Percentiles rank a stretch among this genome's conserved stretches.
Conservation (phyloP, 2,113 vertebrate species). For the Bucco capensis region DNA sequence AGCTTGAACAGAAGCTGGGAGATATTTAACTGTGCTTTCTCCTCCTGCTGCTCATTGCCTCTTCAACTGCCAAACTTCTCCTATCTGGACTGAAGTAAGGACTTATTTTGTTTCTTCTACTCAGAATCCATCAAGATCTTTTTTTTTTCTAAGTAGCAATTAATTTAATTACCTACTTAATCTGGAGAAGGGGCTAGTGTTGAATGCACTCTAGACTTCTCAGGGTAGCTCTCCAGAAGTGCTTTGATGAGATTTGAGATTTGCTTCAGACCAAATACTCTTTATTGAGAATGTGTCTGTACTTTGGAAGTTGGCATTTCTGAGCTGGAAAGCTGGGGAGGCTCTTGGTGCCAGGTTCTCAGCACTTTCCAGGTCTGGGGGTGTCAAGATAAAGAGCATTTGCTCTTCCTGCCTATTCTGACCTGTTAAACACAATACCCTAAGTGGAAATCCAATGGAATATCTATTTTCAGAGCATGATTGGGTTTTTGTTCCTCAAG, state of each 20-base stretch:
- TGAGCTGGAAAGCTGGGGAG: neutral
- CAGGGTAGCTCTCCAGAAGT: neutral
- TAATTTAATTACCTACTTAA: neutral
- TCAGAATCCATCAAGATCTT: neutral
- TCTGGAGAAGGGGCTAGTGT: neutral
- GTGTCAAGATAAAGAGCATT: neutral
- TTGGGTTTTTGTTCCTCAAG: neutral
- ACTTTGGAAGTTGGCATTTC: neutral
- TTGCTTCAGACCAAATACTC: neutral
- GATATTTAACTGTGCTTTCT: neutral
- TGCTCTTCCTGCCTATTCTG: neutral
- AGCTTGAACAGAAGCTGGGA: neutral
- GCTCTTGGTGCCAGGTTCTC: neutral
- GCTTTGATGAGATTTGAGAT: neutral
- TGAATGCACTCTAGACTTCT: neutral
- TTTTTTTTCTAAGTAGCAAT: neutral
- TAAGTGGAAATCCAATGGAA: neutral
- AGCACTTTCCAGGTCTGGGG: neutral
- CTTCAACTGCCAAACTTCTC: neutral
- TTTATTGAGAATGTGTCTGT: too few species aligned
- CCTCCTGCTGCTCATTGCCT: neutral
- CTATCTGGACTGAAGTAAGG: neutral
- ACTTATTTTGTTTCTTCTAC: neutral
- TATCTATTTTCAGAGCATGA: neutral
- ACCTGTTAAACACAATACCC: rapidly evolving